Base-by-base conservation (phyloP, 2,888 invertebrate species). In the Matsumyia berberina region DNA sequence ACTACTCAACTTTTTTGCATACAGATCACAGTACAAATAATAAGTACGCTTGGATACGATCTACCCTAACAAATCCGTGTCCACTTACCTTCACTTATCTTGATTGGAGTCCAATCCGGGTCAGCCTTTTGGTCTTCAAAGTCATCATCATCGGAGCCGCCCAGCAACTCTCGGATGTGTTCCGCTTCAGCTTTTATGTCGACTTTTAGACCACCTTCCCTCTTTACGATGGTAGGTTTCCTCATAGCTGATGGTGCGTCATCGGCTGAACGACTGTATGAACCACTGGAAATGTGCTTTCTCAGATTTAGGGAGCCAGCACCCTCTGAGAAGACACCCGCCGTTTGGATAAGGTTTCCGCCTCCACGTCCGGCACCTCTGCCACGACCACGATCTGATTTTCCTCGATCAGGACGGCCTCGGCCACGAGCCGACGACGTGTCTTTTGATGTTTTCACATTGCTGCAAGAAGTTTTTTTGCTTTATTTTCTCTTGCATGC, bases 271-370 rank as follows among this genome's bases (percentile, higher is more conserved):
- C 90, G 87, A n/a, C 88, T 74, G 55, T 88, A 90, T 0, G 86
- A 70, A 0, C 88, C 86, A 0, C 89, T 87, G 0, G 82, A 58
- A 0, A 87, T 79, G 0, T 88, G 79, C 66, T 88, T 89, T 0
- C 90, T 89, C 49, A 89, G 35, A 44, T 89, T 88, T 0, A 88
- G 79, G 1, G 89, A 89, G 0, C 91, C 92, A 8, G 90, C 91
- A 19, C 92, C 92, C 69, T 92, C 92, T 0, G 92, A 92, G 72
- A 92, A 91, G 0, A 92, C 88, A 5, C 92, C 92, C 0, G 90
- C 86, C 0, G 91, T 91, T 87, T 92, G 91, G 31, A 92, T 89
- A 0, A 92, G 87, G 4, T 88, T 89, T 35, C 88, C 88, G 11
- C 89, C 88, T 9, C 88, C 87, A 1, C 88, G 88, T 4, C 87